Conservation (phyloP, 2,888 invertebrate genomes). For the Geotrupes spiniger region DNA sequence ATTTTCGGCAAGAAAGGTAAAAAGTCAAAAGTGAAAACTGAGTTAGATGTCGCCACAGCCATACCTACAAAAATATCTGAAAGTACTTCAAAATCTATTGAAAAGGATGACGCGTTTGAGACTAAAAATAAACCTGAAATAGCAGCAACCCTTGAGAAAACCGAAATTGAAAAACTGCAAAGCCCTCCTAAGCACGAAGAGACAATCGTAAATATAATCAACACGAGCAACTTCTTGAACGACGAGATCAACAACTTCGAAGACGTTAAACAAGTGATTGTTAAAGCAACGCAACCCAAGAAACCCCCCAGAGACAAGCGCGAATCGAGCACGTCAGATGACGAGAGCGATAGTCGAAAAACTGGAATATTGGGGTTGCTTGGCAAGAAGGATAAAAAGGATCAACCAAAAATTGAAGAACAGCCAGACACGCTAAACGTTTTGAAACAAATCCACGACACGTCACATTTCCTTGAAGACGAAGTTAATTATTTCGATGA, state of each 20-base stretch:
- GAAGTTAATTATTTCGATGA: conserved; percentile 29
- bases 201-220: conserved; percentile 5
- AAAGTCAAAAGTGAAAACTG: background rate
- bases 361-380: no score
- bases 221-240: conserved; percentile 27
- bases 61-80: no score
- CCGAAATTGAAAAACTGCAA: background rate
- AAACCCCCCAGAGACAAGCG: background rate
- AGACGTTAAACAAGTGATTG: conserved; percentile 20
- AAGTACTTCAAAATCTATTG: no score
- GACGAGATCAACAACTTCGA: conserved; percentile 28
- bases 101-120: no score
- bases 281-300: background rate
- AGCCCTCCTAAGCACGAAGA: background rate
- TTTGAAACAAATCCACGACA: conserved; percentile 17
- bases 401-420: no score
- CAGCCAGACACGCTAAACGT: no score
- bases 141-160: conserved; percentile 10
- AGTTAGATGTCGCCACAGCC: no score
- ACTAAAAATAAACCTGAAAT: background rate
- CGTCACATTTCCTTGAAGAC: conserved; percentile 25
- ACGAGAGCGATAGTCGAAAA: conserved; percentile 31
- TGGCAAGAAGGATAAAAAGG: no score
- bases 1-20: conserved; percentile 28
- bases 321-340: conserved; percentile 23